Base-by-base conservation (phyloP, 2,797 vertebrate genomes). In the Sebastes diaconus region DNA sequence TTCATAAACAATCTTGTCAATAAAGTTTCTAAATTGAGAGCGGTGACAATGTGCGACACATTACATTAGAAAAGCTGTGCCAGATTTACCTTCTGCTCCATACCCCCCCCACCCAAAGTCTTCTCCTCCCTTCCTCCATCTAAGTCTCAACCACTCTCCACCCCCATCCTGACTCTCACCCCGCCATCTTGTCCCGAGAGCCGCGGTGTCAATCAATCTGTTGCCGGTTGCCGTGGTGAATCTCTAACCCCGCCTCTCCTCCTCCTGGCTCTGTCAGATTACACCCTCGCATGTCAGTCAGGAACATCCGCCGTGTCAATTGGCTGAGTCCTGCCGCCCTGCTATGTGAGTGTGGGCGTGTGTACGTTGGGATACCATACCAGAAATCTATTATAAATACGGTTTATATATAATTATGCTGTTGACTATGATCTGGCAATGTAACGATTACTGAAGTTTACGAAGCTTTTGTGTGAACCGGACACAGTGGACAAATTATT, bases 131-230 rank as follows among this genome's bases (percentile, higher is more conserved):
- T 68, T 60, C 69, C 61, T 70, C 27, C 24, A 4, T 74, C 54
- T 74, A 64, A 68, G 46, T 74, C 68, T 83, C 73, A 12, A 22
- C 50, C 74, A 61, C 76, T 83, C 68, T 77, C 79, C 54, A 22
- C 76, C 67, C 80, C 72, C 73, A 39, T 60, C 72, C 80, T 61
- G 68, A 77, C 84, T 83, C 73, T 84, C 78, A 79, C 58, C 78
- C 74, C 77, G 73, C 83, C 80, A 77, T 83, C 80, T 77, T 87
- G 79, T 79, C 84, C 85, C 12, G 1, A 85, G 80, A 91, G 80
- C 84, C 67, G 80, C 84, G 69, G 61, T 86, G 90, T 93, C 90
- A 91, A 75, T 93, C 90, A 90, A 84, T 87, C 81, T 74, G 65
- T 69, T 90, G 83, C 84, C 20, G 16, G 85, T 85, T 93, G 90